Percentiles rank a stretch among this genome's conserved stretches.
Evolutionary conservation across 2,113 vertebrate genomes (phyloP).

Genomic region (Mobula birostris): DNA sequence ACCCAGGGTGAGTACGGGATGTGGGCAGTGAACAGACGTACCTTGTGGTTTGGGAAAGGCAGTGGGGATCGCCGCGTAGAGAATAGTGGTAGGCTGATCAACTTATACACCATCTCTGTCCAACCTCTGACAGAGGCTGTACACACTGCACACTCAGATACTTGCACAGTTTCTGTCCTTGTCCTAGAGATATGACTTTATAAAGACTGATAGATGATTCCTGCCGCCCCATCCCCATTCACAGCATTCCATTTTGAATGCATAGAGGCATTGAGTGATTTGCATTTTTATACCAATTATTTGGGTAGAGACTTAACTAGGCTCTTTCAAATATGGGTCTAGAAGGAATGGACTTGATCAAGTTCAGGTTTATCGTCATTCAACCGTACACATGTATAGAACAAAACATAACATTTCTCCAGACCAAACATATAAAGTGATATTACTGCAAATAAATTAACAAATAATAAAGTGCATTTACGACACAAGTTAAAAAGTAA

Average conservation of each 20-base stretch:
- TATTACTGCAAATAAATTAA: too few species aligned
- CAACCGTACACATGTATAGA: too few species aligned
- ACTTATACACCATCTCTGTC: not conserved
- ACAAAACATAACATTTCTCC: too few species aligned
- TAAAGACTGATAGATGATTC: not conserved
- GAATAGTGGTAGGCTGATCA: not conserved
- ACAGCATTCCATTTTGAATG: not conserved
- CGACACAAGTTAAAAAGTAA: too few species aligned
- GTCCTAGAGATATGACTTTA: too few species aligned
- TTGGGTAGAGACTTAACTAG: not conserved
- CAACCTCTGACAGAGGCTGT: not conserved
- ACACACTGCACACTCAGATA: too few species aligned
- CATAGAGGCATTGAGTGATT: not conserved
- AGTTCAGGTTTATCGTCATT: too few species aligned
- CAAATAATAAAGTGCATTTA: too few species aligned
- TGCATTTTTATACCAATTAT: not conserved
- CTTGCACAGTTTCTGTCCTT: too few species aligned
- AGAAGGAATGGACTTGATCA: not conserved
- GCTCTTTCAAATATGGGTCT: not conserved
- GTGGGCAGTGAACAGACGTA: not conserved
- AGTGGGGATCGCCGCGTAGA: not conserved
- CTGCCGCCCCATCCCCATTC: not conserved
- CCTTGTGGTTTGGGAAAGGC: too few species aligned
- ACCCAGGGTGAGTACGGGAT: too few species aligned
- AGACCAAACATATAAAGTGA: too few species aligned